A percentile compares a stretch with the other conserved stretches of the same genome.
Conservation (phyloP, 2,797 vertebrate species). For the Champsocephalus gunnari region DNA sequence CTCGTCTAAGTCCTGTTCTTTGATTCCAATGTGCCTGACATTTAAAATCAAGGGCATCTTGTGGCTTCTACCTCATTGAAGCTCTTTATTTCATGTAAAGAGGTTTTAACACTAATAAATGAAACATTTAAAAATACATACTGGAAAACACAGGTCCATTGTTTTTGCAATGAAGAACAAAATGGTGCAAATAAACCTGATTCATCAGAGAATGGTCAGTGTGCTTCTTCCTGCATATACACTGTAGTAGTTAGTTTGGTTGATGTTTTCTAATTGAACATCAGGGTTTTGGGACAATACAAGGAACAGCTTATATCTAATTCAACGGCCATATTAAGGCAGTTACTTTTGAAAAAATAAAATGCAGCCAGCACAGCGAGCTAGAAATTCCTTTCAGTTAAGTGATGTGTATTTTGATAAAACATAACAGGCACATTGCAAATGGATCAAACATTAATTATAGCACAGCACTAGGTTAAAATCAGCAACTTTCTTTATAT, state of each 20-base stretch:
- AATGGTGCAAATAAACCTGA: conserved; percentile 22
- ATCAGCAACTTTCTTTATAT: background rate
- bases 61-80: conserved; percentile 2
- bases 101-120: background rate
- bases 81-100: conserved; percentile 5
- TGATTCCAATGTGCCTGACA: conserved; percentile 27
- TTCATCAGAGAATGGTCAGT: background rate
- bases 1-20: background rate
- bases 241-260: background rate
- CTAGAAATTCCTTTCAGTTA: background rate
- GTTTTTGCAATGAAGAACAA: background rate
- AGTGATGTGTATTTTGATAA: background rate
- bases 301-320: background rate
- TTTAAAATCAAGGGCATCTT: conserved; percentile 24
- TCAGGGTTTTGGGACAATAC: background rate
- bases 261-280: background rate
- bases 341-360: too few relatives aligned
- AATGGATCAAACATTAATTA: background rate
- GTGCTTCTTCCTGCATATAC: conserved; percentile 13
- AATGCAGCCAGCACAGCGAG: too few relatives aligned
- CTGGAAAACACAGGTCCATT: background rate
- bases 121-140: background rate
- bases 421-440: background rate
- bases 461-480: too few relatives aligned
- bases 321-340: background rate